These are phyloP conservation scores for Ditylenchus weischeri DNA, from an alignment of 2,888 invertebrate species.

Conservation along the genomic window DNA sequence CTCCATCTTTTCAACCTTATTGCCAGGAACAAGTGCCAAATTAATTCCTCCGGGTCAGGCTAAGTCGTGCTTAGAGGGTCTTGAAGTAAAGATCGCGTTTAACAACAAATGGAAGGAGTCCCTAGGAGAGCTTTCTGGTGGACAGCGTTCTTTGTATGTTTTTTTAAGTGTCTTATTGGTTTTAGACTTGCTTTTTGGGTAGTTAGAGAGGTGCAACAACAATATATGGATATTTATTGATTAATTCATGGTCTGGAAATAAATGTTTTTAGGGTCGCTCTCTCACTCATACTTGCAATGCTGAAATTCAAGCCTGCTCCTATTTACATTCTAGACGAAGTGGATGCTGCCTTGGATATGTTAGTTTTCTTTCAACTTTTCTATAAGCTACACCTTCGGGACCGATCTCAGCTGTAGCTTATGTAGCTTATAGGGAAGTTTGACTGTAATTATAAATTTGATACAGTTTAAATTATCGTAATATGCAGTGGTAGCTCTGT, in stretches of 20 bases:
- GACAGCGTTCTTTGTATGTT: constrained; percentile 66
- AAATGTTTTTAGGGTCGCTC: constrained; percentile 70
- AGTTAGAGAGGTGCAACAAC: no score
- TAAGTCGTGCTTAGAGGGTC: constrained; percentile 69
- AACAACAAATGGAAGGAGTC: constrained; percentile 93
- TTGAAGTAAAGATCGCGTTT: constrained; percentile 69
- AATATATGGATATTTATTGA: no score
- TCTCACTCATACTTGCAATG: constrained; percentile 92
- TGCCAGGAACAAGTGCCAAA: constrained; percentile 84
- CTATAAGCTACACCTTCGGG: no score
- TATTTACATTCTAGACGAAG: constrained; percentile 95
- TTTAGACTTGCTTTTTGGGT: no score
- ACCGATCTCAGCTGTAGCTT: no score
- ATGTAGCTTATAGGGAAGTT: no score
- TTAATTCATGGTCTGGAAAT: no score
- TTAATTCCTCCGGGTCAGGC: constrained; percentile 72
- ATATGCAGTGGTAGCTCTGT: no score
- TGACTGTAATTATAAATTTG: no score
- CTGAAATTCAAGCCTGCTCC: constrained; percentile 95
- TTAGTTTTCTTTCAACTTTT: constrained; percentile 16
- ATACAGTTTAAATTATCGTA: no score
- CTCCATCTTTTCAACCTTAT: constrained; percentile 82
- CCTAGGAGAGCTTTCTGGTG: constrained; percentile 89
- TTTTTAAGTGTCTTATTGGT: no score
- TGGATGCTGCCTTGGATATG: constrained; percentile 93